These are phyloP conservation scores for Diplazon laetatorius DNA, from an alignment of 2,888 invertebrate genomes.

Conservation along the genomic window DNA sequence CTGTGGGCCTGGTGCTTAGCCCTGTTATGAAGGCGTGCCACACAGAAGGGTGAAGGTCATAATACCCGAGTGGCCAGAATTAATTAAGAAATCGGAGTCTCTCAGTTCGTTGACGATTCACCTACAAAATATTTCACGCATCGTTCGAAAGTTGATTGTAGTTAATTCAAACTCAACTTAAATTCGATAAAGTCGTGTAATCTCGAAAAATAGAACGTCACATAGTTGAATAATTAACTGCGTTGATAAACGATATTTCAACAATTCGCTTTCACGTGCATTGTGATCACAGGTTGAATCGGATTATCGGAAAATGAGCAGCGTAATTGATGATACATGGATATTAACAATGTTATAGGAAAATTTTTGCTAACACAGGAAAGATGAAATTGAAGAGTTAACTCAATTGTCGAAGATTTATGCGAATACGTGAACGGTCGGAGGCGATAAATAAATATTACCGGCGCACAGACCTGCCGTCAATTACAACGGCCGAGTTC, in stretches of 20 bases:
- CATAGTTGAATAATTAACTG: neutral
- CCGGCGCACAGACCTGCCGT: constrained; percentile 42
- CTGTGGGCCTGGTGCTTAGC: neutral
- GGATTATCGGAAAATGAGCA: constrained; percentile 44
- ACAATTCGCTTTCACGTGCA: constrained; percentile 12
- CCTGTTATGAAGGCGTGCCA: constrained; percentile 5
- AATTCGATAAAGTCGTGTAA: neutral
- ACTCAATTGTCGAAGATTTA: constrained; percentile 49
- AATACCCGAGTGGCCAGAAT: constrained; percentile 19
- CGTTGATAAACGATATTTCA: neutral
- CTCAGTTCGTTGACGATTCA: neutral
- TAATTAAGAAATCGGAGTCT: constrained; percentile 41
- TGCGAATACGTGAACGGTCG: constrained; percentile 25
- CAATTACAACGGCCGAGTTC: constrained; percentile 44
- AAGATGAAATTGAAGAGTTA: constrained; percentile 56
- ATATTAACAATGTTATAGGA: constrained; percentile 22
- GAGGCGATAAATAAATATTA: constrained; percentile 57
- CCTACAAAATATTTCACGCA: neutral
- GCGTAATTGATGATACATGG: constrained; percentile 15
- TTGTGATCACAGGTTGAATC: neutral
- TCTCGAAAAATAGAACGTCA: neutral
- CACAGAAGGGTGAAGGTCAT: constrained; percentile 6
- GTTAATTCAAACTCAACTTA: neutral
- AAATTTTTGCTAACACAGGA: constrained; percentile 39
- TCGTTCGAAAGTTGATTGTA: neutral